Evolutionary conservation across 2,797 vertebrate genomes (phyloP), one percentile per base, ranked within the genome.

Genomic region (Ficedula albicollis): DNA sequence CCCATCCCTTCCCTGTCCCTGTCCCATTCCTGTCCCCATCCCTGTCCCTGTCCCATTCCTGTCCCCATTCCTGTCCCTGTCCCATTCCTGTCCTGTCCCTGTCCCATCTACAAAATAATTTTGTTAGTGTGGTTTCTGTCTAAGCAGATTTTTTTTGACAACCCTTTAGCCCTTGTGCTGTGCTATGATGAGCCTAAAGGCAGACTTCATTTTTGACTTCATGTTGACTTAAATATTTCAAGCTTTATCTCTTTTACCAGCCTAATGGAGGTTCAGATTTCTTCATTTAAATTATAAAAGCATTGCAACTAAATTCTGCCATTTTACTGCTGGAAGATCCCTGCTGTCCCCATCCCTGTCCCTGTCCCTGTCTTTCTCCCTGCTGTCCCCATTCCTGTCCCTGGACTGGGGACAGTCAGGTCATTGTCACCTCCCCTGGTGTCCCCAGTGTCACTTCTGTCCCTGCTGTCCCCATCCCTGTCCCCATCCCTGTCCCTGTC

Each of bases 361-460:
- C 46, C 46, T 44, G 41, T 43, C 41, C 16, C 41, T 43, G 44
- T 44, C 44, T 44, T 20, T 99, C 97, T 99, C 99, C 25, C 43
- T 10, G 43, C 43, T 44, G 43, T 44, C 43, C 19, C 43, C 19
- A 18, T 41, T 39, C 39, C 39, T 44, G 41, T 7, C 21, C 38
- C n/a, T n/a, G n/a, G n/a, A n/a, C n/a, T n/a, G n/a, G n/a, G n/a
- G n/a, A n/a, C n/a, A n/a, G n/a, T n/a, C n/a, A n/a, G n/a, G n/a
- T n/a, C n/a, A n/a, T n/a, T n/a, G n/a, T n/a, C n/a, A n/a, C n/a
- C n/a, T n/a, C n/a, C n/a, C n/a, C n/a, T n/a, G n/a, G n/a, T n/a
- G n/a, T n/a, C n/a, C n/a, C n/a, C n/a, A n/a, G n/a, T n/a, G n/a
- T n/a, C n/a, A n/a, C n/a, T n/a, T n/a, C 38, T 44, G 43, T 44